A percentile compares a stretch with the other conserved stretches of the same genome.
phyloP scores from a whole-genome alignment of 2,113 vertebrate genomes.

The Cebidichthys violaceus region DNA sequence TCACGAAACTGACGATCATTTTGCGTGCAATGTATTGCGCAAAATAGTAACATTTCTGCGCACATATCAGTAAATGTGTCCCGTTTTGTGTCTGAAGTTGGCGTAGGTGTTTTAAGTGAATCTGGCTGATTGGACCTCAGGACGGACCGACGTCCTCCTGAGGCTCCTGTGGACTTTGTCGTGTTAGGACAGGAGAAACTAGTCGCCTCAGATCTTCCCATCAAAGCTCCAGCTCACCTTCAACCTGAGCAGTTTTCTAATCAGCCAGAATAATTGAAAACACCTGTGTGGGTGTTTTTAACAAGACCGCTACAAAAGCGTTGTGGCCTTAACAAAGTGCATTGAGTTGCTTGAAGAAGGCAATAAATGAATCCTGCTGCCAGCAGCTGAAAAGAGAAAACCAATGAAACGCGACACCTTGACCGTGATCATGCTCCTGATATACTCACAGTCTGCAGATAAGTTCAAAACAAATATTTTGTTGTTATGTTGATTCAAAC shows the following conservation, averaged over 20 bases:
- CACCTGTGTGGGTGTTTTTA: neutral
- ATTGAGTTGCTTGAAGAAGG: neutral
- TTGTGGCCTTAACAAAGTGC: neutral
- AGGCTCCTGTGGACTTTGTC: neutral
- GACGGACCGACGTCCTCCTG: neutral
- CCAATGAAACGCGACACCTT: neutral
- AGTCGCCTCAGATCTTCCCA: neutral
- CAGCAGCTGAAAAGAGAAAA: neutral
- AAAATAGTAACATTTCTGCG: too few relatives aligned
- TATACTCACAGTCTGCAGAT: neutral
- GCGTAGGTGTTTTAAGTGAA: neutral
- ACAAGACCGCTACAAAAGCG: neutral
- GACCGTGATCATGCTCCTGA: neutral
- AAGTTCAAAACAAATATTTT: neutral
- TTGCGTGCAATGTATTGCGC: neutral
- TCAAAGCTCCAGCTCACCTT: neutral
- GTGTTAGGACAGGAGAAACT: neutral
- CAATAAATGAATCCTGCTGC: neutral
- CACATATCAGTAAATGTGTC: too few relatives aligned
- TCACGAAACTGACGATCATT: neutral
- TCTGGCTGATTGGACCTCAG: neutral
- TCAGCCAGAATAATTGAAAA: neutral
- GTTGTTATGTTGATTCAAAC: neutral
- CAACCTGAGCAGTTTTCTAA: neutral
- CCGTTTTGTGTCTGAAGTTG: neutral